A percentile compares a stretch with the other conserved stretches of the same genome.
phyloP scores from a whole-genome alignment of 2,888 invertebrate genomes.

The Julus scandinavius region DNA sequence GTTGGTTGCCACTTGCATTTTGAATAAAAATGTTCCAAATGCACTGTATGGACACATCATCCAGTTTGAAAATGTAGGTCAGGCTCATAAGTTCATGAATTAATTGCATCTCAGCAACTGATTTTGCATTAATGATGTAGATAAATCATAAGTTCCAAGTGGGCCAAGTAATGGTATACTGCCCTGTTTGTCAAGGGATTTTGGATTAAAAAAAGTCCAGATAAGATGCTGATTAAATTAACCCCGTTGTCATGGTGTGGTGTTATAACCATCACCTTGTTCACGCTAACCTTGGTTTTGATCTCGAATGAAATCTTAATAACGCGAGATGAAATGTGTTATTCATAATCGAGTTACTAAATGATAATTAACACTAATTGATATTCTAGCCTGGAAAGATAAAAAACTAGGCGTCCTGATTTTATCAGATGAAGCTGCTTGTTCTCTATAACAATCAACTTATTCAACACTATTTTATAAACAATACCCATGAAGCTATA shows the following conservation, averaged over 20 bases:
- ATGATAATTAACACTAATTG: not conserved
- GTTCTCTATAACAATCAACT: not conserved
- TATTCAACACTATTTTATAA: too few relatives aligned
- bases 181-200: slow-evolving; percentile 2
- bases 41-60: not conserved
- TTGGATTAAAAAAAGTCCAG: not conserved
- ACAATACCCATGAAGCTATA: too few relatives aligned
- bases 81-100: not conserved
- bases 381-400: not conserved
- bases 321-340: slow-evolving; percentile 9
- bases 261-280: slow-evolving; percentile 4
- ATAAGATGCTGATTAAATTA: slow-evolving; percentile 16
- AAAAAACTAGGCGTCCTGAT: not conserved
- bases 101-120: not conserved
- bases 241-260: not conserved
- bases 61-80: not conserved
- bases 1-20: not conserved
- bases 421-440: not conserved
- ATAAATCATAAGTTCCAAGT: not conserved
- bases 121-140: not conserved
- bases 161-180: not conserved
- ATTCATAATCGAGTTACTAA: not conserved
- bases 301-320: not conserved
- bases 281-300: slow-evolving; percentile 25
- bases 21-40: not conserved